Evolutionary conservation across 2,888 invertebrate genomes (phyloP).

Genomic region (Agrochola litura): DNA sequence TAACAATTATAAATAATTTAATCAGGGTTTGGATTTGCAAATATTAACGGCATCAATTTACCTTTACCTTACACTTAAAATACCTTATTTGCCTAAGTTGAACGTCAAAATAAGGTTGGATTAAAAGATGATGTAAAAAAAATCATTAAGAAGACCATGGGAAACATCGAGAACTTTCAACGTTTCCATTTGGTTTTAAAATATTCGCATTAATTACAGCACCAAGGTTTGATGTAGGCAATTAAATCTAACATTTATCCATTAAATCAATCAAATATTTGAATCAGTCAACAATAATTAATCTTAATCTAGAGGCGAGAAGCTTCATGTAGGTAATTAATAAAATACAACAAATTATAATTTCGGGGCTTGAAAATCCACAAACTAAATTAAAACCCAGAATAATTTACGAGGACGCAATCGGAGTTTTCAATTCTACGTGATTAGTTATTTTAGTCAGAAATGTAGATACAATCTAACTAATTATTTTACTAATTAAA

Average conservation of each 20-base stretch:
- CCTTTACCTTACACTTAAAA: too few relatives aligned
- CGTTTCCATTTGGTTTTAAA: background rate
- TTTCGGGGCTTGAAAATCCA: background rate
- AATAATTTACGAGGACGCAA: slow-evolving; percentile 19
- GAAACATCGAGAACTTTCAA: background rate
- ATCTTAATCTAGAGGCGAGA: background rate
- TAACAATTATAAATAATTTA: background rate
- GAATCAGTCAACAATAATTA: background rate
- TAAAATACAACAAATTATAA: background rate
- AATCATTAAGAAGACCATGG: background rate
- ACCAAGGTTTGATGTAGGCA: background rate
- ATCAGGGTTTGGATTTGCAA: background rate
- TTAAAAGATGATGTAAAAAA: background rate
- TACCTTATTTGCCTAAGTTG: too few relatives aligned
- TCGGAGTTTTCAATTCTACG: background rate
- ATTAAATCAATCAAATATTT: too few relatives aligned
- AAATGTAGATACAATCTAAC: background rate
- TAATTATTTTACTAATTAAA: slow-evolving; percentile 18
- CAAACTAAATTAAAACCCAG: background rate
- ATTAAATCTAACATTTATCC: slow-evolving; percentile 15
- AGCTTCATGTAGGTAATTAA: slow-evolving; percentile 5
- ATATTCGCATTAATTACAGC: background rate
- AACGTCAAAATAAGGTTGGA: background rate
- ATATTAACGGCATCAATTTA: background rate
- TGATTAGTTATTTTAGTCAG: background rate